Base-by-base conservation (phyloP, 2,888 invertebrate genomes). In the Mesorhabditis spiculigera region DNA sequence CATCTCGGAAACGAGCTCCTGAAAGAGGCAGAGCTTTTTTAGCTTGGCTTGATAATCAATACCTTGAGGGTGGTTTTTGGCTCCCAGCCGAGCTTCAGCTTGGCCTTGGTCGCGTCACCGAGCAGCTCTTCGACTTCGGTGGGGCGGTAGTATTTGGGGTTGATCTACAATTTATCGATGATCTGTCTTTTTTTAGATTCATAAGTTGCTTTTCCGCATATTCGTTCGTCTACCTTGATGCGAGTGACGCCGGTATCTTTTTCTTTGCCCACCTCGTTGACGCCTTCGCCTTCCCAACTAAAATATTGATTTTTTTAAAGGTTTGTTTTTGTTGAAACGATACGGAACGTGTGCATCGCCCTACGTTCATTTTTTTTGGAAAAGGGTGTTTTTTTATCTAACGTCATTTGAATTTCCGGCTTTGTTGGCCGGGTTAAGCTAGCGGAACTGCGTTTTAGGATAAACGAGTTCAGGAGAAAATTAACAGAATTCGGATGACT, bases 21-120 rank as follows among this genome's bases (percentile, higher is more conserved):
- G 71, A 43, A 82, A 70, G n/a, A 65, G 5, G 6, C 8, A 8
- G 66, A 68, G 65, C 45, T 8, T 50, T 16, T 72, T 42, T 6
- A 65, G 50, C 69, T 28, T 66, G 28, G 58, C 3, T 50, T 50
- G 8, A 10, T 50, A 13, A 13, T 2, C 42, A 43, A 10, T 5
- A 88, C 88, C 86, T 89, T 83, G 85, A 91, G 95, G 65, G 91
- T 89, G 44, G 93, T 92, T 77, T 91, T 92, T 0, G 94, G 93
- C 63, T 89, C 87, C 98, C 98, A 98, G 62, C 93, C 92, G 63
- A 98, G 90, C 81, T 91, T 91, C 69, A 90, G 88, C 82, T 90
- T 91, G 0, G 97, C 97, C 88, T 97, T 97, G 0, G 91, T 90
- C 2, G 96, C 91, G 87, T 97, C 95, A n/a, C 98, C 97, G 73